phyloP scores from a whole-genome alignment of 1,140 invertebrate genomes.

The Halesus radiatus region DNA sequence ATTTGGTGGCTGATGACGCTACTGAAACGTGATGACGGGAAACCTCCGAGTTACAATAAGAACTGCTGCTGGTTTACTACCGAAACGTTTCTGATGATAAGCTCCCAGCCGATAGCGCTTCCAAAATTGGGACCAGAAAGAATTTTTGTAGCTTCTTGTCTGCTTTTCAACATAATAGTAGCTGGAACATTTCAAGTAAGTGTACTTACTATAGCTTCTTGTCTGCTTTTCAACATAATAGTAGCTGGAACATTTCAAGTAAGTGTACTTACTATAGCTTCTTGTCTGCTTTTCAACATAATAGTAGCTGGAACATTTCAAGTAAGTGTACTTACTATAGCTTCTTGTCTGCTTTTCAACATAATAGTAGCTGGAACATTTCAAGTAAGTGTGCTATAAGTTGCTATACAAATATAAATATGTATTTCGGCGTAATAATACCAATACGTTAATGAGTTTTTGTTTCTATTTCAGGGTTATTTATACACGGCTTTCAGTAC shows the following conservation, averaged over 20 bases:
- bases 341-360: conserved; percentile 52
- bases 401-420: too few relatives aligned
- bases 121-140: conserved; percentile 50
- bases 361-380: conserved; percentile 52
- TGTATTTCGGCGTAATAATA: background rate
- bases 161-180: conserved; percentile 54
- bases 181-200: conserved; percentile 53
- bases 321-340: conserved; percentile 43
- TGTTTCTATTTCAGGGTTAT: conserved; percentile 53
- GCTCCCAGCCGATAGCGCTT: conserved; percentile 48
- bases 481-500: conserved; percentile 59
- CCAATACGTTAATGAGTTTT: background rate
- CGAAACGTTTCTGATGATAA: conserved; percentile 49
- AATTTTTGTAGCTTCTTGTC: conserved; percentile 52
- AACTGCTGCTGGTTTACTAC: conserved; percentile 40
- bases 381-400: conserved; percentile 40
- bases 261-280: conserved; percentile 34
- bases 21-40: background rate
- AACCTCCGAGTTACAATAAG: background rate
- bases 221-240: conserved; percentile 53
- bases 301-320: conserved; percentile 54
- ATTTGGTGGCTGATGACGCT: conserved; percentile 59
- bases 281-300: conserved; percentile 52
- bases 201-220: conserved; percentile 40
- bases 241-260: conserved; percentile 55